Percentiles rank a stretch among this genome's conserved stretches.
Conservation (phyloP, 1,140 invertebrate species). For the Drosophila eugracilis region DNA sequence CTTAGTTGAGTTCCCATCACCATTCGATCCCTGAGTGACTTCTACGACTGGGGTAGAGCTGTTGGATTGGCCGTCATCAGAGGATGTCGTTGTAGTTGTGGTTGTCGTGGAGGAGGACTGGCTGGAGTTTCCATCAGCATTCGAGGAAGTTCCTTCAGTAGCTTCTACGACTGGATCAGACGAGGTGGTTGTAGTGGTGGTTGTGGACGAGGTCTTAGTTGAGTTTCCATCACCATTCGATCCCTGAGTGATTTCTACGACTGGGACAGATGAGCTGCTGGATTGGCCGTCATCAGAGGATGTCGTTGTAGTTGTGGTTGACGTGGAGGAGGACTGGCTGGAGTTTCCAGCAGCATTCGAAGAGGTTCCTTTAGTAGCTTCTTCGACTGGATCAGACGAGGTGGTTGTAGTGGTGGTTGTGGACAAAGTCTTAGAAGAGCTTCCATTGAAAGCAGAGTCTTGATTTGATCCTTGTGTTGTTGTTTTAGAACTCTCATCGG, state of each 20-base stretch:
- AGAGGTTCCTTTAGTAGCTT: background rate
- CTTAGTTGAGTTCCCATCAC: no score
- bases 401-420: background rate
- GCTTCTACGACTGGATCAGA: background rate
- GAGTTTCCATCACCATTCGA: background rate
- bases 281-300: background rate
- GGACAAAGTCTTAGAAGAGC: background rate
- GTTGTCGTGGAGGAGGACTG: background rate
- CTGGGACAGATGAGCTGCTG: background rate
- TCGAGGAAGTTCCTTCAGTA: background rate
- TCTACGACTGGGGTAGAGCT: background rate
- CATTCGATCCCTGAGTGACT: no score
- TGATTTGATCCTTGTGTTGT: no score
- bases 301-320: slow-evolving; percentile 1
- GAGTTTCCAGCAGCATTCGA: background rate
- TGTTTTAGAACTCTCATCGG: slow-evolving; percentile 14
- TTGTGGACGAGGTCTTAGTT: background rate
- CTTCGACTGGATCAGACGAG: background rate
- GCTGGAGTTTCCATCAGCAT: background rate
- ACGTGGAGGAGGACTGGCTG: background rate
- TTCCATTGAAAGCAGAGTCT: no score
- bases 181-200: background rate
- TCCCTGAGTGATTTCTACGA: background rate
- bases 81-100: background rate
- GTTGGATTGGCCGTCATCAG: no score